phyloP scores from a whole-genome alignment of 2,797 vertebrate species.

The Pangasius sanitwongsei region DNA sequence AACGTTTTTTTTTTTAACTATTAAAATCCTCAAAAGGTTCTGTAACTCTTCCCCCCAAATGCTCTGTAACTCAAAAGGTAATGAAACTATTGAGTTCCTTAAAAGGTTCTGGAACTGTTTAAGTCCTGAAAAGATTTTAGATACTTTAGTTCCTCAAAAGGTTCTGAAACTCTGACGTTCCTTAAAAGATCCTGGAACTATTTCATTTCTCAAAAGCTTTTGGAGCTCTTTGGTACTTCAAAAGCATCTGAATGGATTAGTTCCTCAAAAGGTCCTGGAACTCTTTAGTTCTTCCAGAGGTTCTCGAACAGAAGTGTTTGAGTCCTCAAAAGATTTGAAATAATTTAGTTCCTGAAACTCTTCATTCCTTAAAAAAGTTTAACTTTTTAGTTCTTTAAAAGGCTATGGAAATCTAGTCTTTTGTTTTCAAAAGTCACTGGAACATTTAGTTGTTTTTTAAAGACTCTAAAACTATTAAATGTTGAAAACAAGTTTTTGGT shows the following conservation, averaged over 20 bases:
- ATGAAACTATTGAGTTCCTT: too few relatives aligned
- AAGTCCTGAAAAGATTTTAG: neutral
- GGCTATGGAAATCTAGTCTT: neutral
- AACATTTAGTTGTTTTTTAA: neutral
- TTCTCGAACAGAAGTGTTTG: neutral
- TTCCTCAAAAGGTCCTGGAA: neutral
- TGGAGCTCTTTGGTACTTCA: neutral
- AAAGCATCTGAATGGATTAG: neutral
- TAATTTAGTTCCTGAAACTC: too few relatives aligned
- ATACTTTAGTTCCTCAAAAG: neutral
- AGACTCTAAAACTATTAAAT: too few relatives aligned
- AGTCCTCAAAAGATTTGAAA: too few relatives aligned
- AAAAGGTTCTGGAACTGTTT: neutral
- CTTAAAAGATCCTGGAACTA: neutral
- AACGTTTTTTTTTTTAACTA: too few relatives aligned
- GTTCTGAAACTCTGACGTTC: neutral
- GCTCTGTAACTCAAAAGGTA: too few relatives aligned
- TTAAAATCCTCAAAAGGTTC: neutral
- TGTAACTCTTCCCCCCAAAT: neutral
- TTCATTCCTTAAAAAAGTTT: too few relatives aligned
- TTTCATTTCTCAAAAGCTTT: neutral
- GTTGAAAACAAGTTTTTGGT: too few relatives aligned
- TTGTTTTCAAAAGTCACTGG: too few relatives aligned
- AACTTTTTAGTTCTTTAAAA: neutral
- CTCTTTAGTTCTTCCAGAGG: neutral